A percentile compares a stretch with the other conserved stretches of the same genome.
These are phyloP conservation scores for Thaleichthys pacificus DNA, from an alignment of 2,797 vertebrate species.

Conservation along the genomic window DNA sequence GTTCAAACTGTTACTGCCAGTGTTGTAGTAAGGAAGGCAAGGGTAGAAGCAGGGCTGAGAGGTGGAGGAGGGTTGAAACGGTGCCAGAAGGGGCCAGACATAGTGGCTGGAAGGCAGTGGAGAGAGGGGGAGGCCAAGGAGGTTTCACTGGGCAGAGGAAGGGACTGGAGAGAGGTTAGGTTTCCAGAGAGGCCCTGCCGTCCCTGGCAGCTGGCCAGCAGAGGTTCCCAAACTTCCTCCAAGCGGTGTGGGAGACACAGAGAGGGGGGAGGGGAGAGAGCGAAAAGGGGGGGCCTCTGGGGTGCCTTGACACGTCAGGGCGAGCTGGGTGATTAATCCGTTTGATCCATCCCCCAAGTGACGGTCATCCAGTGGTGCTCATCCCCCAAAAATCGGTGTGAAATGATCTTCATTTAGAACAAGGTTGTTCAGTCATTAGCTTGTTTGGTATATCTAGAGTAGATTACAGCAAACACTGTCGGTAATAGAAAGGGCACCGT, in stretches of 20 bases:
- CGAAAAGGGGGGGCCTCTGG: constrained; percentile 14
- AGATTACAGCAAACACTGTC: background rate
- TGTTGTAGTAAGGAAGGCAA: too few species aligned
- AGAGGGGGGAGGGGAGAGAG: constrained; percentile 11
- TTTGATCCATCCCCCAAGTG: constrained; percentile 1
- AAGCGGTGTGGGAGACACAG: constrained; percentile 27
- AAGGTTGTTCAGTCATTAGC: background rate
- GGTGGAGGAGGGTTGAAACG: background rate
- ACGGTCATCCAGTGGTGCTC: background rate
- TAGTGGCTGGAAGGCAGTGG: background rate
- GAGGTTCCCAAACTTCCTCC: constrained; percentile 63
- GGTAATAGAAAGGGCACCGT: background rate
- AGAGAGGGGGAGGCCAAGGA: background rate
- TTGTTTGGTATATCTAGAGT: background rate
- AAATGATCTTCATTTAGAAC: background rate
- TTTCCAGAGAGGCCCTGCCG: constrained; percentile 31
- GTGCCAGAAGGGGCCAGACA: background rate
- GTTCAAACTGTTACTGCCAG: background rate
- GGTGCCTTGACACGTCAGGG: constrained; percentile 8
- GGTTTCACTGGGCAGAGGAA: background rate
- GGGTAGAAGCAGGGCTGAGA: background rate
- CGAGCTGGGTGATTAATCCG: background rate
- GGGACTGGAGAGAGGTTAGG: constrained; percentile 28
- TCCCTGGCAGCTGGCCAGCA: constrained; percentile 60
- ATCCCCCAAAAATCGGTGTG: too few species aligned